These are phyloP conservation scores for Octomys mimax DNA, from an alignment of 2,797 vertebrate species.

Conservation along the genomic window DNA sequence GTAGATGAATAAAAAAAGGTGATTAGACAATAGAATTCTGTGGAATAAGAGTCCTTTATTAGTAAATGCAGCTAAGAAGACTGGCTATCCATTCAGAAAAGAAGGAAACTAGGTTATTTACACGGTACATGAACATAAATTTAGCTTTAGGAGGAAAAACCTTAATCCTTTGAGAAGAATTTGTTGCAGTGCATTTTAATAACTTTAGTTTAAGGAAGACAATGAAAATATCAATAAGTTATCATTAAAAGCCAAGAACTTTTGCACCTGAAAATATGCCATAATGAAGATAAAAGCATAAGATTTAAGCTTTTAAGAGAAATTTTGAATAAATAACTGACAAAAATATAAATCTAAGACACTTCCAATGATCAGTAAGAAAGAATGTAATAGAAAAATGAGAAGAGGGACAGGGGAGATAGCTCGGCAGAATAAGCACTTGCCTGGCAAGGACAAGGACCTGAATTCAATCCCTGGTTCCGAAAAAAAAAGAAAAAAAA, in stretches of 20 bases:
- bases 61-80: background rate
- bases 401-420: background rate
- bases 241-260: slow-evolving; percentile 20
- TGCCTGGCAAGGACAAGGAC: no score
- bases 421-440: no score
- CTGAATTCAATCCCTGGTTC: no score
- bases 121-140: background rate
- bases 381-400: background rate
- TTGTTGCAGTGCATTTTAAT: background rate
- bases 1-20: background rate
- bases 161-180: background rate
- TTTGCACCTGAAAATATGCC: background rate
- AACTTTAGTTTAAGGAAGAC: background rate
- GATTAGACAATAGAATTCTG: background rate
- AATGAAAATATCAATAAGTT: slow-evolving; percentile 7
- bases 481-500: no score
- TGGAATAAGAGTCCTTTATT: background rate
- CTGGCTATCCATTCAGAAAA: background rate
- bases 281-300: background rate
- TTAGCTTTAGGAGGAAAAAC: slow-evolving; percentile 30
- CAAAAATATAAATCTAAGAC: background rate
- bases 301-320: slow-evolving; percentile 5
- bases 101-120: background rate
- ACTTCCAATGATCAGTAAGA: background rate
- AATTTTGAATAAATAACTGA: background rate